These are phyloP conservation scores for Zaprionus inermis DNA, from an alignment of 1,140 invertebrate species.

Conservation along the genomic window DNA sequence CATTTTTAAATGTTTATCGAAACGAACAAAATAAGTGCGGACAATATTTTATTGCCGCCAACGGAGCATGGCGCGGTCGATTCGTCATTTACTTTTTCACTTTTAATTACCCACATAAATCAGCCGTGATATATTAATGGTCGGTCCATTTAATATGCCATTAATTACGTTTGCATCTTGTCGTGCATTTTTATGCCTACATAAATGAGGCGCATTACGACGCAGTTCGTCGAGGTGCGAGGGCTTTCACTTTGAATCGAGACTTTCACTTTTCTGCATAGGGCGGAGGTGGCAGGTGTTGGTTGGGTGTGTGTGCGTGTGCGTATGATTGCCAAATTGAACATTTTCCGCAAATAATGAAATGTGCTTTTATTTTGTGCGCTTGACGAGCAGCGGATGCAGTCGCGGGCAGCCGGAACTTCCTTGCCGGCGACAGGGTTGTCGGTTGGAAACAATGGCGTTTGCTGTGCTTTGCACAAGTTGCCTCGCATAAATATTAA, in stretches of 20 bases:
- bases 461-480: slow-evolving; percentile 77
- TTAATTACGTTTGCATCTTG: slow-evolving; percentile 76
- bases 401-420: slow-evolving; percentile 24
- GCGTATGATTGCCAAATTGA: slow-evolving; percentile 23
- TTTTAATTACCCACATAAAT: slow-evolving; percentile 76
- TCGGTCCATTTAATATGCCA: slow-evolving; percentile 69
- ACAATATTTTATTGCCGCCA: neutral
- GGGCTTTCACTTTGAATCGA: slow-evolving; percentile 27
- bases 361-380: slow-evolving; percentile 34
- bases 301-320: neutral
- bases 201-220: slow-evolving; percentile 53
- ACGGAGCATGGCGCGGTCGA: neutral
- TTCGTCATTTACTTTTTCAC: slow-evolving; percentile 13
- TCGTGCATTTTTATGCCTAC: slow-evolving; percentile 55
- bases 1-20: too few species aligned
- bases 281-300: neutral
- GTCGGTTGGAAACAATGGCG: slow-evolving; percentile 62
- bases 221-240: slow-evolving; percentile 3
- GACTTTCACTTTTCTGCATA: neutral
- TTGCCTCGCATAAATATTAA: slow-evolving; percentile 79
- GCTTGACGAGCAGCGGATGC: slow-evolving; percentile 43
- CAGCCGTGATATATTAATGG: slow-evolving; percentile 72
- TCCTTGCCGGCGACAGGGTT: slow-evolving; percentile 18
- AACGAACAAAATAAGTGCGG: too few species aligned
- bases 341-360: slow-evolving; percentile 34